phyloP scores from a whole-genome alignment of 2,888 invertebrate species.

The Amphipoea oculea region DNA sequence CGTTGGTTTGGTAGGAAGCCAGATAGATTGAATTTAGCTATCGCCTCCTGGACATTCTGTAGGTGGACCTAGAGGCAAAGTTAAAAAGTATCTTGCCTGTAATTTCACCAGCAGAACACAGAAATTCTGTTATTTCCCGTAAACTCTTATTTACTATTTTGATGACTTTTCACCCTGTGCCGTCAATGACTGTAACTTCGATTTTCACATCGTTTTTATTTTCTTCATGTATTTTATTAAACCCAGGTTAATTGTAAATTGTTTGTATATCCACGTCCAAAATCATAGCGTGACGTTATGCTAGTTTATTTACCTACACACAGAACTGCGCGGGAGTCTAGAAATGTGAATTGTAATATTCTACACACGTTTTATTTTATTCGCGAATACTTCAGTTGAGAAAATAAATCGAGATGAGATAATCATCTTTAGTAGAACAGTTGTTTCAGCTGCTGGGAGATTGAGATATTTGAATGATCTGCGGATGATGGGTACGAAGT shows the following conservation, averaged over 20 bases:
- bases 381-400: conserved; percentile 34
- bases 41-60: not conserved
- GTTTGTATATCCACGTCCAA: conserved; percentile 21
- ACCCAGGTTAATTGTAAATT: conserved; percentile 18
- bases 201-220: not conserved
- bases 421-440: conserved; percentile 23
- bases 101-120: not conserved
- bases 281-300: conserved; percentile 9
- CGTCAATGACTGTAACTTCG: not conserved
- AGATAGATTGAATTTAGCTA: not conserved
- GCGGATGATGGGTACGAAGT: not conserved
- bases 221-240: not conserved
- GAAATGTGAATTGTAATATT: conserved; percentile 34
- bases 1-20: not conserved
- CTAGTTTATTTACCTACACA: conserved; percentile 51
- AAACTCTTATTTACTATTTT: not conserved
- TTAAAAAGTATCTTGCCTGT: not conserved
- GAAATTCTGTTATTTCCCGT: not conserved
- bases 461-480: conserved; percentile 24
- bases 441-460: conserved; percentile 17
- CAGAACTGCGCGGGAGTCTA: conserved; percentile 33
- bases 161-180: not conserved
- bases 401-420: conserved; percentile 43
- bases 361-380: conserved; percentile 46
- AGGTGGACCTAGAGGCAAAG: not conserved